Evolutionary conservation across 2,113 vertebrate genomes (phyloP).

Genomic region (Peucedramus taeniatus): DNA sequence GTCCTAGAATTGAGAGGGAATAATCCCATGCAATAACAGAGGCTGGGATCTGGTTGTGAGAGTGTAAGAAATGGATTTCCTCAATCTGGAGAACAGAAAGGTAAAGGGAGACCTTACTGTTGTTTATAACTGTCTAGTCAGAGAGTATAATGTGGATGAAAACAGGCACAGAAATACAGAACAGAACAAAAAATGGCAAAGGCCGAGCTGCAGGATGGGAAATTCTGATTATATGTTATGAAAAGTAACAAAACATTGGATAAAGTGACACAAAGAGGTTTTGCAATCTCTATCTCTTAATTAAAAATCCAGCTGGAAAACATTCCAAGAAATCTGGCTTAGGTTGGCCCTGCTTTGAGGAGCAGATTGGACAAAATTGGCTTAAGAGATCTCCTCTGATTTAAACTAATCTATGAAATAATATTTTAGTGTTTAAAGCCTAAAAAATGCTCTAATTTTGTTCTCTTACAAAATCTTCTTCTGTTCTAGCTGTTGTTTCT

Average conservation of each 20-base stretch:
- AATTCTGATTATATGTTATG: not conserved
- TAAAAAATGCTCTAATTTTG: not conserved
- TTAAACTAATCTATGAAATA: not conserved
- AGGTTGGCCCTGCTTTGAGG: not conserved
- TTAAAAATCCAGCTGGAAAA: not conserved
- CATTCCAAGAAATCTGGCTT: not conserved
- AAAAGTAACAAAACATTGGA: not conserved
- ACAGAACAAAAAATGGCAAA: not conserved
- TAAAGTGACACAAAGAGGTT: not conserved
- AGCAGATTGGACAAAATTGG: not conserved
- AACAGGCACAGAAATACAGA: not conserved
- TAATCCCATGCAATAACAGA: not conserved
- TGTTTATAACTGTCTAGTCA: not conserved
- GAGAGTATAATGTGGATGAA: not conserved
- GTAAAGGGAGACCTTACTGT: fast-evolving
- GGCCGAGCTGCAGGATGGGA: fast-evolving
- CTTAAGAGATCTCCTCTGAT: not conserved
- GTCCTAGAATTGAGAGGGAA: not conserved
- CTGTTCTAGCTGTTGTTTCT: not conserved
- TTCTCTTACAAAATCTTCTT: not conserved
- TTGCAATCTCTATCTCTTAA: not conserved
- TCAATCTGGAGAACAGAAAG: not conserved
- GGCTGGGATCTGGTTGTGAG: not conserved
- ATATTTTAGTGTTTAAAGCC: not conserved
- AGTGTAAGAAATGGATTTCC: not conserved